Base-by-base conservation (phyloP, 2,113 vertebrate genomes). In the Oryzias javanicus region DNA sequence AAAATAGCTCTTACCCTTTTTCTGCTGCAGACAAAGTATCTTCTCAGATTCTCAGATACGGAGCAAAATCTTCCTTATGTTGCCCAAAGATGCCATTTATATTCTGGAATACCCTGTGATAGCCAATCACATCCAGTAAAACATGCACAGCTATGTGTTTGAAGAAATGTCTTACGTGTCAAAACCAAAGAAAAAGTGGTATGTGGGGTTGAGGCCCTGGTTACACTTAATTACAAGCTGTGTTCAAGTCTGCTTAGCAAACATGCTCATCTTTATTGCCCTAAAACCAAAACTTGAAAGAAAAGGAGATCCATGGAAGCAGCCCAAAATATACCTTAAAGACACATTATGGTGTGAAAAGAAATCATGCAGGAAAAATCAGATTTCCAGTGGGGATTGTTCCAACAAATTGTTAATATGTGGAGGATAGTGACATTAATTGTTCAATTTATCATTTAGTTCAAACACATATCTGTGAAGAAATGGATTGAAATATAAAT, bases 201-300 rank as follows among this genome's bases (percentile, higher is more conserved):
- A 80, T 77, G 60, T 70, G 66, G 53, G 67, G 63, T 75, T 77
- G 80, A 81, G 78, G 73, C 72, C 72, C 70, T 74, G 73, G 78
- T 91, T 86, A 86, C 66, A 60, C 67, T 64, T 89, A 91, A 91
- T 90, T 89, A 89, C 74, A 90, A 14, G 46, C 55, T 85, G 24
- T 24, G 27, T 24, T 48, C 42, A 81, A 51, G 68, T 49, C 48
- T 64, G 67, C 66, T 75, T 47, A 66, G 40, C 55, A 67, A 57
- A 73, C 74, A 67, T 55, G 14, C 49, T 44, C 51, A 46, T 67
- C 56, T 71, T 70, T 77, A 76, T 57, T 72, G 69, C 71, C 52
- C 60, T 56, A 60, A 67, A 70, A 65, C 52, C 44, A 71, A 73
- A 74, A 25, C 40, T 45, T 22, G 13, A 41, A 62, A 49, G 64